phyloP scores from a whole-genome alignment of 2,797 vertebrate genomes.

The Anabacerthia variegaticeps region DNA sequence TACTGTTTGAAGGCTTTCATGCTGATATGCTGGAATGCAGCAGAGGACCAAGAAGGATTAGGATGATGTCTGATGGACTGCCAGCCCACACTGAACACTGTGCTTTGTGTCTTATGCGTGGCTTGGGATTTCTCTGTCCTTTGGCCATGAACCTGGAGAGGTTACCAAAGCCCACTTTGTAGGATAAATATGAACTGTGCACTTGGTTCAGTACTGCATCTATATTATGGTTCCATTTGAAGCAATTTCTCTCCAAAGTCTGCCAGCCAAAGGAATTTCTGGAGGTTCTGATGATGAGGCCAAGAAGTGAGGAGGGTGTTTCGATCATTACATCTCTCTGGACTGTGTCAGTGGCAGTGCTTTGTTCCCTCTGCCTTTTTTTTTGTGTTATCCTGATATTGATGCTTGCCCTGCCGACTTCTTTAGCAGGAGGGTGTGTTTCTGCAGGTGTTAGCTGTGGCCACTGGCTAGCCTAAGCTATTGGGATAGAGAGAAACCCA shows the following conservation, averaged over 20 bases:
- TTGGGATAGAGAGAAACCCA: background rate
- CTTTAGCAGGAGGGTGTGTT: background rate
- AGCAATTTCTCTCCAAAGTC: constrained; percentile 91
- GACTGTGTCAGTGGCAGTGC: background rate
- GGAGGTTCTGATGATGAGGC: constrained; percentile 76
- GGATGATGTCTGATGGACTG: constrained; percentile 44
- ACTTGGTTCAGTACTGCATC: constrained; percentile 75
- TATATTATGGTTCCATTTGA: constrained; percentile 82
- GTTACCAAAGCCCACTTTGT: constrained; percentile 76
- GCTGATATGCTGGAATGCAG: constrained; percentile 33
- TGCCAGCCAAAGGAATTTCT: constrained; percentile 96
- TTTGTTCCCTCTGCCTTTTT: constrained; percentile 28
- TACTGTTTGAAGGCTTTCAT: constrained; percentile 10
- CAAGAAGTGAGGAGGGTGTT: background rate
- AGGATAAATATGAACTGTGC: constrained; percentile 73
- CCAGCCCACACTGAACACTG: constrained; percentile 27
- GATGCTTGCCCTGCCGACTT: background rate
- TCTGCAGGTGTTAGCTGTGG: background rate
- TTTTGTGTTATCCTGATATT: background rate
- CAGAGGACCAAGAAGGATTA: constrained; percentile 36
- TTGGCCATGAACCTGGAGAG: constrained; percentile 67
- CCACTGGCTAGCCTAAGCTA: background rate
- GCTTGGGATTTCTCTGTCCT: constrained; percentile 69
- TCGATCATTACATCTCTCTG: background rate
- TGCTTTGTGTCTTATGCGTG: constrained; percentile 32